A percentile compares a stretch with the other conserved stretches of the same genome.
phyloP scores from a whole-genome alignment of 2,888 invertebrate species.

The Eretmocerus hayati region DNA sequence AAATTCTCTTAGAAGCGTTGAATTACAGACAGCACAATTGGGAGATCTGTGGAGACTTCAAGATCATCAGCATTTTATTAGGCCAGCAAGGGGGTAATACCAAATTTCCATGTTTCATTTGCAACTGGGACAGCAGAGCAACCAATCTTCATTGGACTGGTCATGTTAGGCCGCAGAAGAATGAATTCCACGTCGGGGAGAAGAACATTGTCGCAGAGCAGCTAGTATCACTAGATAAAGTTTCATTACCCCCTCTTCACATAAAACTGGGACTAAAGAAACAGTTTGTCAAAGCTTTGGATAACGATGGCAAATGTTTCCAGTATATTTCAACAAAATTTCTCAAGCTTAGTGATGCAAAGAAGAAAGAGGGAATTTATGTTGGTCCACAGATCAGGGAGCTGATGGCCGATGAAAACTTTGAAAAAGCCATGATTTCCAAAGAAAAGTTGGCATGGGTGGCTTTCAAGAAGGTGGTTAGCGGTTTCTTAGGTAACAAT shows the following conservation, averaged over 20 bases:
- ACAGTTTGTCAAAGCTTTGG: neutral
- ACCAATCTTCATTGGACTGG: constrained; percentile 26
- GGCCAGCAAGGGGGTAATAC: constrained; percentile 32
- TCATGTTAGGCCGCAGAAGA: constrained; percentile 19
- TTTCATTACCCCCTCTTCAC: neutral
- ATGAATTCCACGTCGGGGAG: neutral
- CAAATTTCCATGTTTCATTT: constrained; percentile 30
- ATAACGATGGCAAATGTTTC: neutral
- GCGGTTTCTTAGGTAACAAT: neutral
- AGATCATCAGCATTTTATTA: constrained; percentile 27
- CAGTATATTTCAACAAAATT: neutral
- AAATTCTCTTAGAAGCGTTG: neutral
- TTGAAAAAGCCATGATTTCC: neutral
- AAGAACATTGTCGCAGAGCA: neutral
- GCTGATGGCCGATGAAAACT: neutral
- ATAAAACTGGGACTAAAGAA: neutral
- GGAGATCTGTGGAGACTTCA: constrained; percentile 27
- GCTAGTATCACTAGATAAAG: neutral
- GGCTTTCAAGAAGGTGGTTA: neutral
- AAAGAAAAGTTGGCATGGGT: neutral
- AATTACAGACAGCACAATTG: constrained; percentile 23
- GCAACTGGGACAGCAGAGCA: constrained; percentile 30
- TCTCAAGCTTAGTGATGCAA: neutral
- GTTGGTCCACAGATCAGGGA: neutral
- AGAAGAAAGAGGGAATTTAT: neutral